A percentile compares a stretch with the other conserved stretches of the same genome.
Evolutionary conservation across 2,888 invertebrate species (phyloP).

Genomic region (Parnassius smintheus): DNA sequence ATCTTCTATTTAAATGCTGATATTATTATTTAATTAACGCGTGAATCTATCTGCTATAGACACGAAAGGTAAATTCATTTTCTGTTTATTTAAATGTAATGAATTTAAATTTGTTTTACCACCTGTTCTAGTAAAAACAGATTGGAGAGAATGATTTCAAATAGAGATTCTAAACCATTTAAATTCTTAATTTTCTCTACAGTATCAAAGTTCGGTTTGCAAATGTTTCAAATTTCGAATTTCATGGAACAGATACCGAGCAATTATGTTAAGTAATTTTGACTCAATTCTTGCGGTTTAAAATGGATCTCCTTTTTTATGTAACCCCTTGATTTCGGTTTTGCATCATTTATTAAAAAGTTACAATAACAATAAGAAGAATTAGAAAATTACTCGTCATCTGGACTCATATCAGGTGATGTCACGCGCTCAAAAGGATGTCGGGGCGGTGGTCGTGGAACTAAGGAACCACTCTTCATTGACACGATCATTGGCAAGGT

Average conservation of each 20-base stretch:
- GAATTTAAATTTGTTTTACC: neutral
- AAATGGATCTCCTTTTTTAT: too few relatives aligned
- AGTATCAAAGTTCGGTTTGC: conserved; percentile 11
- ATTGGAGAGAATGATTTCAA: neutral
- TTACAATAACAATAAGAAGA: too few relatives aligned
- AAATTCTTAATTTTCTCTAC: neutral
- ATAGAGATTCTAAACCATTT: neutral
- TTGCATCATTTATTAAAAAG: too few relatives aligned
- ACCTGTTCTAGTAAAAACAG: neutral
- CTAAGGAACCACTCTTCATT: too few relatives aligned
- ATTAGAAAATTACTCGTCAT: too few relatives aligned
- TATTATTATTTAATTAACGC: too few relatives aligned
- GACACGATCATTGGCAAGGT: too few relatives aligned
- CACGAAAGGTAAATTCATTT: neutral
- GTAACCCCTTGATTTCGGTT: too few relatives aligned
- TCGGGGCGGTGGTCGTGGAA: too few relatives aligned
- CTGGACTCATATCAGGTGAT: too few relatives aligned
- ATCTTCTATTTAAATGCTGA: too few relatives aligned
- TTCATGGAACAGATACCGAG: neutral
- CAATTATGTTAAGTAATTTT: conserved; percentile 1
- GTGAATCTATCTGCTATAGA: neutral
- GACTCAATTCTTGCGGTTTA: neutral
- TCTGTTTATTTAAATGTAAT: neutral
- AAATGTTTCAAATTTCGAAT: neutral
- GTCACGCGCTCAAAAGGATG: too few relatives aligned